phyloP scores from a whole-genome alignment of 1,140 invertebrate genomes.

The Drosophila pandora region DNA sequence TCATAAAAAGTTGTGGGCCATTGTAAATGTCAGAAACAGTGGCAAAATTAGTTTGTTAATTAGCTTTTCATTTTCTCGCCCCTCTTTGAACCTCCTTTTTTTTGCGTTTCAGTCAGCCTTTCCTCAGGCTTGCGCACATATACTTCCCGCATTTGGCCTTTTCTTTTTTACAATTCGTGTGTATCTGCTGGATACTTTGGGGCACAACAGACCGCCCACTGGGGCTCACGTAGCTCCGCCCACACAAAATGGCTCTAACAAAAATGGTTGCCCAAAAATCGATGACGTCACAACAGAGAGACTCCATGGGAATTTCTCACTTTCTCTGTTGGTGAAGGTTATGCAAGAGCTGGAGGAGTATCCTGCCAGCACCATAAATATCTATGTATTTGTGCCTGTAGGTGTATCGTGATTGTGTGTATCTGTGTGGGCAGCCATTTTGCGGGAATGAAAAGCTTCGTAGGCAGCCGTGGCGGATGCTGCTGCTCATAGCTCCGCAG shows the following conservation, averaged over 20 bases:
- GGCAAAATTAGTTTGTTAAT: conserved; percentile 80
- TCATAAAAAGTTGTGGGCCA: conserved; percentile 70
- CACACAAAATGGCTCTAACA: conserved; percentile 32
- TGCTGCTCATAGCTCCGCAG: conserved; percentile 80
- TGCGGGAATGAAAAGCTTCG: conserved; percentile 70
- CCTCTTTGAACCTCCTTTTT: conserved; percentile 9
- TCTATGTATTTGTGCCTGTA: conserved; percentile 10
- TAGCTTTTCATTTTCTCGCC: conserved; percentile 75
- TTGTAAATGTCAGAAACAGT: conserved; percentile 80
- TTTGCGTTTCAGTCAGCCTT: conserved; percentile 2
- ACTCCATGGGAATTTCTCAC: conserved; percentile 21
- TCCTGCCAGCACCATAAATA: background rate
- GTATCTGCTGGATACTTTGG: conserved; percentile 63
- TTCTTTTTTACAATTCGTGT: conserved; percentile 9
- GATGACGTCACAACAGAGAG: conserved; percentile 62
- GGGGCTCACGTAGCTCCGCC: conserved; percentile 59
- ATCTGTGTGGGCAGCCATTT: conserved; percentile 66
- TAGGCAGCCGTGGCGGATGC: conserved; percentile 65
- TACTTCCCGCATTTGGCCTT: background rate
- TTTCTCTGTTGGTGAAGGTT: conserved; percentile 71
- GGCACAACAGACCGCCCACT: conserved; percentile 43
- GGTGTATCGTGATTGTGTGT: conserved; percentile 12
- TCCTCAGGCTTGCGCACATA: conserved; percentile 34
- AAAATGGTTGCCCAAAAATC: conserved; percentile 76
- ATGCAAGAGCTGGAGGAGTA: conserved; percentile 52